phyloP scores from a whole-genome alignment of 1,140 invertebrate species.

The Drosophila bifasciata region DNA sequence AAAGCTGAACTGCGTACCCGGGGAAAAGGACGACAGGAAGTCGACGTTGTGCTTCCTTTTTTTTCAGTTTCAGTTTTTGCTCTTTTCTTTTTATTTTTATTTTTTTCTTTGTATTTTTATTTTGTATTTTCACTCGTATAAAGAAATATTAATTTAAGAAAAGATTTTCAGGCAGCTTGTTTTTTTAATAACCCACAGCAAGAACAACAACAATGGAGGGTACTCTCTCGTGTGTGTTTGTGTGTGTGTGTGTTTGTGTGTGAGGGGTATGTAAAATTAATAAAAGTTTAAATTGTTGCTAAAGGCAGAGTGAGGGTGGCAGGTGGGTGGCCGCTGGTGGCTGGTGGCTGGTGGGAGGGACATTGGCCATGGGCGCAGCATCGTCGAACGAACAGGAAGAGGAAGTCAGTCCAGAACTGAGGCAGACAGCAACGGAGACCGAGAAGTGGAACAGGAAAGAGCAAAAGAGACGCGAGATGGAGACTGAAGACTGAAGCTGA shows the following conservation, averaged over 20 bases:
- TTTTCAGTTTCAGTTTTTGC: constrained; percentile 31
- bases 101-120: background rate
- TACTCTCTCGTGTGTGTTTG: constrained; percentile 9
- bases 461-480: too few species aligned
- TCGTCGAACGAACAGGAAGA: constrained; percentile 31
- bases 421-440: too few species aligned
- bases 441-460: too few species aligned
- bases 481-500: too few species aligned
- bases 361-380: constrained; percentile 49
- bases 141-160: constrained; percentile 78
- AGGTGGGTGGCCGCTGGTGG: background rate
- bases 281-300: constrained; percentile 80
- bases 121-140: constrained; percentile 33
- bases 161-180: constrained; percentile 70
- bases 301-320: constrained; percentile 33
- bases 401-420: constrained; percentile 15
- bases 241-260: constrained; percentile 24
- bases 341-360: constrained; percentile 3
- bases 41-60: constrained; percentile 53
- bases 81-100: constrained; percentile 15
- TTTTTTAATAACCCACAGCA: constrained; percentile 76
- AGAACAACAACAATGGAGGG: constrained; percentile 28
- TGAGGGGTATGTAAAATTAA: constrained; percentile 66
- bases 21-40: constrained; percentile 49
- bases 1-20: constrained; percentile 47